Base-by-base conservation (phyloP, 2,888 invertebrate genomes). In the Stegophylla sp. region DNA sequence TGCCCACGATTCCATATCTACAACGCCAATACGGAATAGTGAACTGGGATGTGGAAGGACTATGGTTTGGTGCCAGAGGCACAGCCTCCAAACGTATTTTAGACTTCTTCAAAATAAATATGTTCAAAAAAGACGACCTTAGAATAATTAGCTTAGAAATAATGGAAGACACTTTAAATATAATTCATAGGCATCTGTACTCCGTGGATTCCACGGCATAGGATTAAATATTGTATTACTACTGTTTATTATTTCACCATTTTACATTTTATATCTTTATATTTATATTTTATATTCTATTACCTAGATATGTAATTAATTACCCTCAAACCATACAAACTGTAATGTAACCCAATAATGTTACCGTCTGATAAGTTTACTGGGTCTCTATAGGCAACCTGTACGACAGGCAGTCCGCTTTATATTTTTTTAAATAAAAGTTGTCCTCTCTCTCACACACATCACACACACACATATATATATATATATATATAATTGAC, bases 301-400 rank as follows among this genome's bases (percentile, higher is more conserved):
- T 34, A n/a, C n/a, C n/a, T n/a, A n/a, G n/a, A n/a, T 34, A 34
- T 34, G 34, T 34, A 34, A 34, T 34, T 51, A 5, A 3, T 51
- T 53, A 20, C n/a, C 53, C n/a, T 53, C 9, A 53, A 34, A 34
- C 53, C n/a, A 9, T 9, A 10, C 20, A 10, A 53, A 53, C n/a
- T 53, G 53, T 53, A 61, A 13, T 13, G 4, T 15, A 26, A 61
- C n/a, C 61, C 15, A 28, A 41, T 64, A 64, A 64, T 34, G 34
- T 64, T 34, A 64, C n/a, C 34, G 34, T 34, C 17, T 41, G n/a
- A 64, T 13, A 64, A 41, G 17, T 64, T 34, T 64, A 41, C 41
- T 41, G 34, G 34, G 63, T 64, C 34, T 5, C n/a, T 64, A 34
- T 64, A 34, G 34, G 63, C 34, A 64, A 64, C 17, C 63, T 34